Evolutionary conservation across 2,888 invertebrate genomes (phyloP).

Genomic region (Rotaria macrura): DNA sequence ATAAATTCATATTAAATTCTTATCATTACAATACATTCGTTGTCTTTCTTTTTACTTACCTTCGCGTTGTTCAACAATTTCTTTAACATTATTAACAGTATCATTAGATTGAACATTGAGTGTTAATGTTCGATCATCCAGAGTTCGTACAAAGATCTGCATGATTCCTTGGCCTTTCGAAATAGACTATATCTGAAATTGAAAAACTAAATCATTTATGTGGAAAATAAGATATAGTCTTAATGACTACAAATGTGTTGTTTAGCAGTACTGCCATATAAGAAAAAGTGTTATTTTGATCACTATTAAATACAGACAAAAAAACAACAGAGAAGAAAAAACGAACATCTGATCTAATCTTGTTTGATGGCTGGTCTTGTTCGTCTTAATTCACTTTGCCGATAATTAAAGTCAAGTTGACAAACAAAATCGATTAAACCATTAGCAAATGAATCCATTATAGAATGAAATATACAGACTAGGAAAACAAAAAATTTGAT

Average conservation of each 20-base stretch:
- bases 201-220: neutral
- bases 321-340: neutral
- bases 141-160: conserved; percentile 18
- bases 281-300: too few species aligned
- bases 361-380: neutral
- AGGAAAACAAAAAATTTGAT: neutral
- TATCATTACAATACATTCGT: too few species aligned
- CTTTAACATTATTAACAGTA: neutral
- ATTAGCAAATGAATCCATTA: neutral
- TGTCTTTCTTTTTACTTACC: neutral
- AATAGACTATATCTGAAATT: neutral
- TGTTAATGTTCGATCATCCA: conserved; percentile 10
- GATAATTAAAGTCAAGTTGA: neutral
- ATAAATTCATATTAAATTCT: neutral
- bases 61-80: conserved; percentile 18
- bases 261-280: too few species aligned
- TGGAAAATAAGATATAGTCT: neutral
- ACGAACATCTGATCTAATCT: neutral
- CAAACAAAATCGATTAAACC: neutral
- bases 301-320: too few species aligned
- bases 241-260: neutral
- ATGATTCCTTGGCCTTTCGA: neutral
- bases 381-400: neutral
- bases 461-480: neutral
- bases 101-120: neutral